These are phyloP conservation scores for Drosophila orosa DNA, from an alignment of 1,140 invertebrate genomes.

Conservation along the genomic window DNA sequence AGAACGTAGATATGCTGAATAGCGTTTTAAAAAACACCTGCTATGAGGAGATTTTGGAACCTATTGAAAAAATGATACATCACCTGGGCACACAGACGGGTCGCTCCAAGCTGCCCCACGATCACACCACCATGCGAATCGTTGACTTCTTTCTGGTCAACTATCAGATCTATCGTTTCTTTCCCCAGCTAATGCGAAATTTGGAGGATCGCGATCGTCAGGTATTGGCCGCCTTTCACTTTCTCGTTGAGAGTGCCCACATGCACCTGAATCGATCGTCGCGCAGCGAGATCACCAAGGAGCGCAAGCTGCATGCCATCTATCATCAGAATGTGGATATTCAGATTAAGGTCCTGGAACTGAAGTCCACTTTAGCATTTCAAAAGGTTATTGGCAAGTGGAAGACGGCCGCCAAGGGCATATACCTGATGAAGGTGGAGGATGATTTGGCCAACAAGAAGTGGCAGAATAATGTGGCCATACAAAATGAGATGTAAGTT, in stretches of 20 bases:
- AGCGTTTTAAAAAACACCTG: slow-evolving; percentile 10
- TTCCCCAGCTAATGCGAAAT: slow-evolving; percentile 33
- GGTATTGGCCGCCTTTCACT: slow-evolving; percentile 50
- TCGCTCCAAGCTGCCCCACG: slow-evolving; percentile 24
- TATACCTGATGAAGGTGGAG: slow-evolving; percentile 52
- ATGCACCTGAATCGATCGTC: slow-evolving; percentile 55
- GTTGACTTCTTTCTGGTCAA: slow-evolving; percentile 59
- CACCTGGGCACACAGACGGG: slow-evolving; percentile 24
- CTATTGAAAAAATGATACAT: slow-evolving; percentile 31
- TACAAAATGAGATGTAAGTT: slow-evolving; percentile 69
- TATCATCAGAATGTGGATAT: slow-evolving; percentile 53
- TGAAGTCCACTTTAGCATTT: slow-evolving; percentile 20
- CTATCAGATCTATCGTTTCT: slow-evolving; percentile 32
- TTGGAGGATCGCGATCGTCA: slow-evolving; percentile 29
- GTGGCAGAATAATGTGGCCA: slow-evolving; percentile 66
- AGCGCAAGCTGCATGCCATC: slow-evolving; percentile 54
- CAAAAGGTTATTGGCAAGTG: slow-evolving; percentile 42
- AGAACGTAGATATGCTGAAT: slow-evolving; percentile 23
- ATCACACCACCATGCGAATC: slow-evolving; percentile 39
- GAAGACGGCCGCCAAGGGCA: slow-evolving; percentile 47
- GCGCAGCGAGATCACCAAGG: slow-evolving; percentile 53
- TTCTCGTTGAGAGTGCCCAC: slow-evolving; percentile 41
- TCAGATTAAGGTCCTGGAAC: slow-evolving; percentile 21
- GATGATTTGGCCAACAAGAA: slow-evolving; percentile 62
- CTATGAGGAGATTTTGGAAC: slow-evolving; percentile 31